These are phyloP conservation scores for Lithosia quadra DNA, from an alignment of 2,888 invertebrate species.

Conservation along the genomic window DNA sequence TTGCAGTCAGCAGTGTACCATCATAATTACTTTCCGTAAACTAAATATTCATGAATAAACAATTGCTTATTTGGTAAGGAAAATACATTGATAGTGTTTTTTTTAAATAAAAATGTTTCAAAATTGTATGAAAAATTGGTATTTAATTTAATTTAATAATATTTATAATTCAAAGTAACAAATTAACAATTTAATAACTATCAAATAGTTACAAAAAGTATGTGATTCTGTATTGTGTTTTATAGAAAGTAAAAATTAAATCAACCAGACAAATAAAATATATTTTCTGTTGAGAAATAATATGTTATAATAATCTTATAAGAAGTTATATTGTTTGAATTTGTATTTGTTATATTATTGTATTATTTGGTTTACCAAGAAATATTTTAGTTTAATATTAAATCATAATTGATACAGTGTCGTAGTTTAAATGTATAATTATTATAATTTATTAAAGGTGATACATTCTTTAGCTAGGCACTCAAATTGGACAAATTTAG, in stretches of 20 bases:
- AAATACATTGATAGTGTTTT: not conserved
- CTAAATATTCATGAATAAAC: not conserved
- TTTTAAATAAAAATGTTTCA: not conserved
- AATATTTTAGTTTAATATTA: no score
- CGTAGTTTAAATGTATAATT: no score
- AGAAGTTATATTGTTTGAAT: no score
- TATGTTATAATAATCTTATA: no score
- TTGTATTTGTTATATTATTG: no score
- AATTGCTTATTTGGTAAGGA: not conserved
- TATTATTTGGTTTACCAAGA: no score
- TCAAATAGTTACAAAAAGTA: not conserved
- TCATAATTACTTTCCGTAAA: not conserved
- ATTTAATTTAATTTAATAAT: not conserved
- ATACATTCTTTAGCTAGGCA: not conserved
- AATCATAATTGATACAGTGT: no score
- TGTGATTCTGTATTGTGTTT: not conserved
- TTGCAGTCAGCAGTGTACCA: no score
- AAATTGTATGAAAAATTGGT: not conserved
- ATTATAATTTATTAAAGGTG: no score
- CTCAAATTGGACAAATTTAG: not conserved
- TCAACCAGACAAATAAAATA: no score
- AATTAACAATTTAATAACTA: not conserved
- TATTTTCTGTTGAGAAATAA: no score
- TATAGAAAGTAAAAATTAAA: not conserved
- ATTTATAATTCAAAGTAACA: not conserved